These are phyloP conservation scores for Gallinago paraguaiae DNA, from an alignment of 2,113 vertebrate species.

Conservation along the genomic window DNA sequence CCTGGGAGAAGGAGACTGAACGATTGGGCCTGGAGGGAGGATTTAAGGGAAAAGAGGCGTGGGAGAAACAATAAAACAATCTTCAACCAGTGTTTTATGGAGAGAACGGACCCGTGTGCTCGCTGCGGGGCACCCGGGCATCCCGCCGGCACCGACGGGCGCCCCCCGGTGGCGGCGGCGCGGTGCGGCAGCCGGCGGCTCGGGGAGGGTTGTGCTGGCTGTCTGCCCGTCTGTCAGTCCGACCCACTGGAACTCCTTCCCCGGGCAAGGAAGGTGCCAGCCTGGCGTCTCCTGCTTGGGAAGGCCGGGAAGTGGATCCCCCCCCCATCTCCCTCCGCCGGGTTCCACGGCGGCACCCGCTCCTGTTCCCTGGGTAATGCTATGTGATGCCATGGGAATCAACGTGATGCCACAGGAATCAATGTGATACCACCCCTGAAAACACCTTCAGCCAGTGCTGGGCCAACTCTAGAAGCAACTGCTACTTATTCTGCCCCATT, in stretches of 20 bases:
- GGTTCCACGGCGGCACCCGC: background rate
- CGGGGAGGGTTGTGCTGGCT: no score
- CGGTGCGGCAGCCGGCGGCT: background rate
- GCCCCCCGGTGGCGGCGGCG: background rate
- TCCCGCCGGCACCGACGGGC: background rate
- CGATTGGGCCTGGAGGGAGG: background rate
- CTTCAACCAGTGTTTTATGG: background rate
- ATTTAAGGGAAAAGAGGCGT: rapidly evolving
- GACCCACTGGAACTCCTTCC: background rate
- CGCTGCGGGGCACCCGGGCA: rapidly evolving
- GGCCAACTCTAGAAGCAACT: background rate
- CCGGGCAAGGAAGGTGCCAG: rapidly evolving
- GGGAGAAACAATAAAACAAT: rapidly evolving
- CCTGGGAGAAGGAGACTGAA: no score
- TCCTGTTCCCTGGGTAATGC: rapidly evolving
- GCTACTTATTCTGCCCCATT: background rate
- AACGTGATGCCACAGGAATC: background rate
- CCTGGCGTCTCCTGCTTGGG: background rate
- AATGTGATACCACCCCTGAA: rapidly evolving
- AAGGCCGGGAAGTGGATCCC: no score
- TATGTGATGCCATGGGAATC: background rate
- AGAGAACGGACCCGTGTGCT: background rate
- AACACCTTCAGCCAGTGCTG: background rate
- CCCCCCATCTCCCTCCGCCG: rapidly evolving
- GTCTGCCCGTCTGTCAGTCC: background rate